phyloP scores from a whole-genome alignment of 2,888 invertebrate species.

The Tenodera sinensis region DNA sequence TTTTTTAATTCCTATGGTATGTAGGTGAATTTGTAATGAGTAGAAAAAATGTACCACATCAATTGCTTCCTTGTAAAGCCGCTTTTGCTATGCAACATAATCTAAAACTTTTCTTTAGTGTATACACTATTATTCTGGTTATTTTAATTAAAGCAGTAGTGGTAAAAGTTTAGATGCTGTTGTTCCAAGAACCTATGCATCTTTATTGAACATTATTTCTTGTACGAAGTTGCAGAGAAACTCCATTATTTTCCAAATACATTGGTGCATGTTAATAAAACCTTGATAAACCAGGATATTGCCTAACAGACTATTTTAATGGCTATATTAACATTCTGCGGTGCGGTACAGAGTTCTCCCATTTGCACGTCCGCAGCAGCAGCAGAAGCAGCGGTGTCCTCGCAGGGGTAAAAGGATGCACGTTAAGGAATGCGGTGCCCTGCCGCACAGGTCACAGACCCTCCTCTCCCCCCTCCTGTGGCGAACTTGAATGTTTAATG shows the following conservation, averaged over 20 bases:
- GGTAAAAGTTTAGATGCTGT: no score
- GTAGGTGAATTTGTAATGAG: no score
- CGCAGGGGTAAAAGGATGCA: not conserved
- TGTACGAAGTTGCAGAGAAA: not conserved
- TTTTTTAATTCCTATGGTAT: no score
- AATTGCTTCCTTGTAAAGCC: no score
- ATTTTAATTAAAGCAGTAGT: no score
- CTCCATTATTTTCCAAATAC: not conserved
- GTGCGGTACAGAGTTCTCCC: not conserved
- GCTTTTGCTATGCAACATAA: no score
- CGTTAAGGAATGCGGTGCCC: not conserved
- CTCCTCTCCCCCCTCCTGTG: not conserved
- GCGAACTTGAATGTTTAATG: not conserved
- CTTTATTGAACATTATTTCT: no score
- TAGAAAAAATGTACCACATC: no score
- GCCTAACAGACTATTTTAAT: not conserved
- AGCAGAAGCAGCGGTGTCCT: not conserved
- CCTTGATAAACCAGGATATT: not conserved
- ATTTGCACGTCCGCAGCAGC: not conserved
- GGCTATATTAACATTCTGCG: not conserved
- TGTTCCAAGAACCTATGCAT: no score
- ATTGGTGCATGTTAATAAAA: not conserved
- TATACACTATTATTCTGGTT: no score
- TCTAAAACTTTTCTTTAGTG: no score
- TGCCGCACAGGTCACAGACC: not conserved